A percentile compares a stretch with the other conserved stretches of the same genome.
These are phyloP conservation scores for Axinella damicornis DNA, from an alignment of 37 sponge, comb jelly and placozoan genomes.

Conservation along the genomic window DNA sequence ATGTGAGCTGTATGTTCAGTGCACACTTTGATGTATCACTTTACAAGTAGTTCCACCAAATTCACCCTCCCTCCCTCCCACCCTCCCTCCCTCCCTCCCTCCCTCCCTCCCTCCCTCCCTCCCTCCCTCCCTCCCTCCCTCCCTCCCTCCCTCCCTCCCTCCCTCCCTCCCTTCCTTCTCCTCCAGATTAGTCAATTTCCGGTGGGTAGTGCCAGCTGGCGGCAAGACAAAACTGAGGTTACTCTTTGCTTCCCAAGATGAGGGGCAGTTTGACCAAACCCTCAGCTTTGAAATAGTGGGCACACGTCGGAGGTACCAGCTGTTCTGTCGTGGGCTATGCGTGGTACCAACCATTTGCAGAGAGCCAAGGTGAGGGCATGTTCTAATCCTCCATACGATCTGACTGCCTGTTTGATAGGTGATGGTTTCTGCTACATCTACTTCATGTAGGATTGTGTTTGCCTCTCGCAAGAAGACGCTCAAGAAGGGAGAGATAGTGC, in stretches of 20 bases:
- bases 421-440: too few relatives aligned
- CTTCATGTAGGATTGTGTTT: conserved; percentile 82
- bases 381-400: too few relatives aligned
- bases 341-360: conserved; percentile 80
- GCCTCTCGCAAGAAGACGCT: conserved; percentile 68
- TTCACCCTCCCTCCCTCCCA: too few relatives aligned
- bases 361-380: conserved; percentile 75
- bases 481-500: conserved; percentile 86
- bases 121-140: too few relatives aligned
- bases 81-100: too few relatives aligned
- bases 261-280: conserved; percentile 90
- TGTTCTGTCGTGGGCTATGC: conserved; percentile 94
- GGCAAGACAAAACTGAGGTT: conserved; percentile 72
- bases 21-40: too few relatives aligned
- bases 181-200: conserved; percentile 75
- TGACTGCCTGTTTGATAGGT: too few relatives aligned
- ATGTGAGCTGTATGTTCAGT: too few relatives aligned
- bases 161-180: too few relatives aligned
- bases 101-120: too few relatives aligned
- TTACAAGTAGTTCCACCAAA: too few relatives aligned
- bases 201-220: conserved; percentile 91
- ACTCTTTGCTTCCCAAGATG: conserved; percentile 81
- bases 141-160: too few relatives aligned
- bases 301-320: conserved; percentile 84
- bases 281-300: conserved; percentile 96